These are phyloP conservation scores for Rhineura floridana DNA, from an alignment of 2,113 vertebrate genomes.

Conservation along the genomic window DNA sequence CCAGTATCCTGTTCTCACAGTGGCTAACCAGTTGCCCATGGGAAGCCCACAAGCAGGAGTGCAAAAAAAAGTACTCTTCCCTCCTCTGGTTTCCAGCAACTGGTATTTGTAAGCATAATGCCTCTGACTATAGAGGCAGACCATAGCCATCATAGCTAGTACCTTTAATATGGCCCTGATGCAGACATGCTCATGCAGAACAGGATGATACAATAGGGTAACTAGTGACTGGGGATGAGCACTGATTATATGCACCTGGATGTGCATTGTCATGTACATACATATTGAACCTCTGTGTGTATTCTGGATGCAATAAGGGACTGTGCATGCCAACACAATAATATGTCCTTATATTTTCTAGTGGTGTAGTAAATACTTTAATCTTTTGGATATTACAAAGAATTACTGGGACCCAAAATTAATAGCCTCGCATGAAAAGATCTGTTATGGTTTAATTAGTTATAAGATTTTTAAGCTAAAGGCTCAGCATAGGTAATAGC, in stretches of 20 bases:
- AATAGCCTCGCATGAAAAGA: neutral
- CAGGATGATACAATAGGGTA: neutral
- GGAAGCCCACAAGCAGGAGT: too few species aligned
- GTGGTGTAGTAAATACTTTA: neutral
- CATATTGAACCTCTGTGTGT: neutral
- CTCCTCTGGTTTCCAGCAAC: too few species aligned
- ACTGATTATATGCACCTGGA: neutral
- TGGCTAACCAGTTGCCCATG: too few species aligned
- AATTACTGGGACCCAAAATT: neutral
- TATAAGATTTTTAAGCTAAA: neutral
- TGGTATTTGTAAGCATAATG: too few species aligned
- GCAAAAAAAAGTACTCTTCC: too few species aligned
- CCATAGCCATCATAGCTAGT: too few species aligned
- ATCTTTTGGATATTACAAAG: neutral
- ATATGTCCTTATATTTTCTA: too few species aligned
- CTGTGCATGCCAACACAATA: neutral
- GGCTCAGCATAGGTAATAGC: neutral
- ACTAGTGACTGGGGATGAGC: neutral
- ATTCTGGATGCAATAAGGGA: neutral
- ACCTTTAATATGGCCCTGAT: neutral
- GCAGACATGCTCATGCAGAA: too few species aligned
- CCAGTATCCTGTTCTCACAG: too few species aligned
- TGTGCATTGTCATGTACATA: neutral
- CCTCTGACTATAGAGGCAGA: too few species aligned
- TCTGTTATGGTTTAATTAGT: neutral